Evolutionary conservation across 2,113 vertebrate genomes (phyloP).

Genomic region (Apteryx mantelli): DNA sequence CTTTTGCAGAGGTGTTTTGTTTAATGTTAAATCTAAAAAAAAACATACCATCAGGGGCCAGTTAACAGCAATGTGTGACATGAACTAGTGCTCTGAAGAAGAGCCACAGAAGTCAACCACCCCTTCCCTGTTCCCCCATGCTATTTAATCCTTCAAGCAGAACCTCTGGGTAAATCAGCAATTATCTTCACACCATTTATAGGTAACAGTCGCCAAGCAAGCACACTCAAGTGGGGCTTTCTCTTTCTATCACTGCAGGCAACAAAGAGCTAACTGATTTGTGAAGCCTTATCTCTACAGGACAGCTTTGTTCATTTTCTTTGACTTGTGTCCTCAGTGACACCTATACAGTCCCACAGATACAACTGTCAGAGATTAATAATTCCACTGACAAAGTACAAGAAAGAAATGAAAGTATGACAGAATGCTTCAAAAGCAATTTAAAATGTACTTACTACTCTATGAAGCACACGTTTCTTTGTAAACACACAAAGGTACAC

Average conservation of each 20-base stretch:
- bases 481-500: background rate
- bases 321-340: background rate
- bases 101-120: background rate
- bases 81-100: background rate
- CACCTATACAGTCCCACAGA: background rate
- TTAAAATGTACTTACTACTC: background rate
- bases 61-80: background rate
- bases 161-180: background rate
- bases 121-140: background rate
- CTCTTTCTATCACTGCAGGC: background rate
- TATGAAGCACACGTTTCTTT: background rate
- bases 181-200: background rate
- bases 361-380: background rate
- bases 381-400: background rate
- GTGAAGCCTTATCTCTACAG: background rate
- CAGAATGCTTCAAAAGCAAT: background rate
- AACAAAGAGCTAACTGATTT: background rate
- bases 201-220: background rate
- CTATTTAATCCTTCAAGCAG: background rate
- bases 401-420: background rate
- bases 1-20: background rate
- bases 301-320: background rate
- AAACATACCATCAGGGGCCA: background rate
- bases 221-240: fast-evolving
- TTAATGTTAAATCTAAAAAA: slow-evolving; percentile 40